phyloP scores from a whole-genome alignment of 2,113 vertebrate species.

The Heterocephalus glaber region DNA sequence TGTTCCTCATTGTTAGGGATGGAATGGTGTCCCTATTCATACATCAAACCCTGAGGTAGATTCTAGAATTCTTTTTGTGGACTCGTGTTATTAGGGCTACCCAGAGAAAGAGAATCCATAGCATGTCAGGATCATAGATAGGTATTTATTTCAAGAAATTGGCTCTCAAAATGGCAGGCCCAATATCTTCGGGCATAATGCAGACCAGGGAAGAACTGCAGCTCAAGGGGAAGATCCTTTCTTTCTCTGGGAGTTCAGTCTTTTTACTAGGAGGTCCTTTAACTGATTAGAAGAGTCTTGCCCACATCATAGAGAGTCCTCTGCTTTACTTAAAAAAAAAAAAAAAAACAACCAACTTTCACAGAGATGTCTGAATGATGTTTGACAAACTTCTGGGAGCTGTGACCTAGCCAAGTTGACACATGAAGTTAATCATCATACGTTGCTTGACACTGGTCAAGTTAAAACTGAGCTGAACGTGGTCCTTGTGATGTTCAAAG shows the following conservation, averaged over 20 bases:
- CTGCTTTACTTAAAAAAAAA: neutral
- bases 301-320: neutral
- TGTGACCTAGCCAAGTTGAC: neutral
- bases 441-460: neutral
- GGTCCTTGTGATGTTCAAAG: neutral
- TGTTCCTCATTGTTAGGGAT: neutral
- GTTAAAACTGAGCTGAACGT: neutral
- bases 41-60: neutral
- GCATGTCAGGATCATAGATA: neutral
- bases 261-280: neutral
- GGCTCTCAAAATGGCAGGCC: neutral
- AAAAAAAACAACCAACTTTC: no score
- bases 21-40: neutral
- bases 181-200: no score
- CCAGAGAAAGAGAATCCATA: neutral
- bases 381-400: neutral
- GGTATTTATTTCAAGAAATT: neutral
- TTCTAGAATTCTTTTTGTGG: neutral
- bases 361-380: neutral
- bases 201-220: neutral
- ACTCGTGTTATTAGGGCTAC: neutral
- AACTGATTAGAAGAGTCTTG: neutral
- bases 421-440: neutral
- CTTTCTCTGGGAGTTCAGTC: neutral
- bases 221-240: neutral